Conservation (phyloP, 2,797 vertebrate genomes). For the Amphiprion clarkii region DNA sequence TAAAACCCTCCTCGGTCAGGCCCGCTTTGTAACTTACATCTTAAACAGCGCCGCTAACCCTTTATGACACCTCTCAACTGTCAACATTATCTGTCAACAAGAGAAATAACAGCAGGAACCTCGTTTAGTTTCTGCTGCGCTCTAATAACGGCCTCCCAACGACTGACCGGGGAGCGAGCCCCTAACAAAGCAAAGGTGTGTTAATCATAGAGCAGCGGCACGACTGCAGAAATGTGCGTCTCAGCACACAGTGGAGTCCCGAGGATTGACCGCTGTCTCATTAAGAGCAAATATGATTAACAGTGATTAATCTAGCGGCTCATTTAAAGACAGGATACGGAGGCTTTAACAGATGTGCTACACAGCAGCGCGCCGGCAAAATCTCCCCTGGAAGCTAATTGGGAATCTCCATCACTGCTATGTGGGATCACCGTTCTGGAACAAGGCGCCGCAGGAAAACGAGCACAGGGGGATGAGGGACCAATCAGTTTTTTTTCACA, state of each 20-base stretch:
- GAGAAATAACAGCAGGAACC: conserved; percentile 52
- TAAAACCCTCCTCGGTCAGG: conserved; percentile 29
- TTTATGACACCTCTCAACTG: conserved; percentile 35
- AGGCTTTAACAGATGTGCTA: conserved; percentile 75
- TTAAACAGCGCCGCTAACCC: conserved; percentile 37
- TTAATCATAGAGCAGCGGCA: conserved; percentile 65
- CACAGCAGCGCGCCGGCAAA: conserved; percentile 37
- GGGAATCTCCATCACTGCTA: conserved; percentile 71
- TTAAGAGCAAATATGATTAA: conserved; percentile 75
- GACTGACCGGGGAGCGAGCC: conserved; percentile 37
- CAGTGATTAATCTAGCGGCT: conserved; percentile 71
- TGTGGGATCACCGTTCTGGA: conserved; percentile 55
- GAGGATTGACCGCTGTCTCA: conserved; percentile 64
- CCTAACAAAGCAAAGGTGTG: conserved; percentile 41
- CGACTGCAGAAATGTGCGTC: conserved; percentile 35
- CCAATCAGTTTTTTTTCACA: not conserved
- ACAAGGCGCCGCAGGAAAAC: conserved; percentile 28
- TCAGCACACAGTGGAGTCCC: conserved; percentile 50
- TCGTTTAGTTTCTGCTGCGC: conserved; percentile 53
- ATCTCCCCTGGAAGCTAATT: conserved; percentile 69
- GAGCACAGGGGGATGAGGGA: conserved; percentile 14
- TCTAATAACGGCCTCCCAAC: conserved; percentile 53
- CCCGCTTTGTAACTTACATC: conserved; percentile 44
- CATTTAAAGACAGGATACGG: conserved; percentile 51
- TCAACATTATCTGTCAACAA: conserved; percentile 43